Percentiles rank a stretch among this genome's conserved stretches.
phyloP scores from a whole-genome alignment of 2,113 vertebrate genomes.

The Seriola rivoliana region DNA sequence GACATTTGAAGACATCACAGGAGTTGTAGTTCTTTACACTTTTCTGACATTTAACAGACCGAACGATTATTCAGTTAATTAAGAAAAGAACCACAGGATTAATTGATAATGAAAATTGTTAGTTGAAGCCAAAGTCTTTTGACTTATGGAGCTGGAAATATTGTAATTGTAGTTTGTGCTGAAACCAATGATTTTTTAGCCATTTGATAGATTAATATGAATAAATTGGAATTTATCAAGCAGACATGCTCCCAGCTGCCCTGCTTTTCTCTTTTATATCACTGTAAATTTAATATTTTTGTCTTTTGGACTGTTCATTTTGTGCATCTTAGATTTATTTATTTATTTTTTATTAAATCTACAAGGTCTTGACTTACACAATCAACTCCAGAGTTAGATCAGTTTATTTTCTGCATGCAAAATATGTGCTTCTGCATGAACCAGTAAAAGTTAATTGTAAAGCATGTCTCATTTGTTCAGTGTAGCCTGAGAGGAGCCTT shows the following conservation, averaged over 20 bases:
- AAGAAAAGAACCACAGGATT: too few species aligned
- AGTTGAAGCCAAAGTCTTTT: too few species aligned
- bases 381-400: not conserved
- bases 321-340: not conserved
- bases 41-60: not conserved
- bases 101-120: too few species aligned
- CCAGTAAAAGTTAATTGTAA: slow-evolving; percentile 1
- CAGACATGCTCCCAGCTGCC: too few species aligned
- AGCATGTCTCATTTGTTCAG: slow-evolving; percentile 26
- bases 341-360: not conserved
- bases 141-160: too few species aligned
- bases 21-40: not conserved
- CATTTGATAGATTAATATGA: not conserved
- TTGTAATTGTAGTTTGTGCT: too few species aligned
- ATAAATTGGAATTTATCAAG: not conserved
- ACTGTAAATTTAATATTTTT: not conserved
- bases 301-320: not conserved
- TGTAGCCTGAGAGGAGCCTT: slow-evolving; percentile 28
- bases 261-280: too few species aligned
- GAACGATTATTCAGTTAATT: not conserved
- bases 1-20: not conserved
- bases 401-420: not conserved
- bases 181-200: not conserved
- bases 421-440: slow-evolving; percentile 14
- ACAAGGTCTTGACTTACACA: not conserved